Conservation (phyloP, 2,113 vertebrate species). For the Chloropsis hardwickii region DNA sequence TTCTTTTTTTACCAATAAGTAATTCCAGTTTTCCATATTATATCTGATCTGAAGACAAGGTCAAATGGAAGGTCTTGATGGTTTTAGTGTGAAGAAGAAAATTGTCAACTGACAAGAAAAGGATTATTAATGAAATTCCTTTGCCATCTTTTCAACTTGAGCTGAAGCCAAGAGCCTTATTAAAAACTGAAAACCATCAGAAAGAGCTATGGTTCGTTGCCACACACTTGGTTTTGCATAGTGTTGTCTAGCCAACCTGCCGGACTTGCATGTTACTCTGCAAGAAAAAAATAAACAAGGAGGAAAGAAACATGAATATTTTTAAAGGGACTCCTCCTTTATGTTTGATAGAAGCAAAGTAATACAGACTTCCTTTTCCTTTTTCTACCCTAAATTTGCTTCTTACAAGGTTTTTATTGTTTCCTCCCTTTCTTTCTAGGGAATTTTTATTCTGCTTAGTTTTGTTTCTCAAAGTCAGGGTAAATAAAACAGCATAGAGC, state of each 20-base stretch:
- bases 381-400: not conserved
- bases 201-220: not conserved
- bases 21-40: not conserved
- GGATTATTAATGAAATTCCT: not conserved
- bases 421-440: not conserved
- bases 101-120: not conserved
- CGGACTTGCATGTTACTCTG: not conserved
- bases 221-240: not conserved
- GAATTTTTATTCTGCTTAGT: not conserved
- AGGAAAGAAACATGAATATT: not conserved
- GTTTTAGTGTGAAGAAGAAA: not conserved
- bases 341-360: not conserved
- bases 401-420: not conserved
- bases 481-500: not conserved
- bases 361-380: not conserved
- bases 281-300: not conserved
- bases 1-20: accelerated
- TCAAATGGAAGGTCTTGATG: not conserved
- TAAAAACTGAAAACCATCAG: not conserved
- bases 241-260: not conserved
- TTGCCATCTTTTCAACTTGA: not conserved
- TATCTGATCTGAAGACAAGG: not conserved
- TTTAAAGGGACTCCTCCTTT: not conserved
- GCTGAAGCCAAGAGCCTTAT: not conserved
- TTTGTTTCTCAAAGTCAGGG: not conserved